Evolutionary conservation across 2,797 vertebrate species (phyloP), one percentile per base, ranked within the genome.

Genomic region (Mormyrus hasselquistii): DNA sequence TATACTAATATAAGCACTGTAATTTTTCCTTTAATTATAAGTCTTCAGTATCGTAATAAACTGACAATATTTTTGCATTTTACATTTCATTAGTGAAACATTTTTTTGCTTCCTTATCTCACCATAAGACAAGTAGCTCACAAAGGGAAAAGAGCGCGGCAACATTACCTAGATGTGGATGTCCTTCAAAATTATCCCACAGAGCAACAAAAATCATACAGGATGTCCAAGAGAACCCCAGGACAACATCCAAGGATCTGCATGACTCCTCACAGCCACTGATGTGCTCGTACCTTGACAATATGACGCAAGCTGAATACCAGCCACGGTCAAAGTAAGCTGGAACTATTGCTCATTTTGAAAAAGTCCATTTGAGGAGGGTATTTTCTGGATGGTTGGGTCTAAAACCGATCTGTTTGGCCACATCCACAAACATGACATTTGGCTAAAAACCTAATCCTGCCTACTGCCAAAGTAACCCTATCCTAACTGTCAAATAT

Each of bases 141-240:
- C 5, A 79, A 44, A 79, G 14, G 73, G 19, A 79, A 79, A n/a
- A 44, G 73, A 79, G 38, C 38, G 19, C 5, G 73, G 73, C 73
- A 79, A 41, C 73, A 44, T 79, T 79, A 79, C 73, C 73, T 79
- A 79, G 73, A 79, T 79, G 73, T 79, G 73, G 73, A 79, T 44
- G 73, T 79, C 73, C 73, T 79, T 79, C 73, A 79, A 79, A 79
- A 79, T 79, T 79, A 79, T 79, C 73, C 73, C 73, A 79, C 73
- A 41, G 73, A 79, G 38, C 73, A 79, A 79, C 34, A 79, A 44
- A 79, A 79, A 79, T 79, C 73, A 79, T 79, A 44, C 73, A 79
- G 73, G 73, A 79, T 79, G 73, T 79, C 73, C 73, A 79, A 79
- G 38, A 79, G 73, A 79, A 79, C 73, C 38, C 38, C 73, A 79